Base-by-base conservation (phyloP, 1,140 invertebrate genomes). In the Eupeodes corollae region DNA sequence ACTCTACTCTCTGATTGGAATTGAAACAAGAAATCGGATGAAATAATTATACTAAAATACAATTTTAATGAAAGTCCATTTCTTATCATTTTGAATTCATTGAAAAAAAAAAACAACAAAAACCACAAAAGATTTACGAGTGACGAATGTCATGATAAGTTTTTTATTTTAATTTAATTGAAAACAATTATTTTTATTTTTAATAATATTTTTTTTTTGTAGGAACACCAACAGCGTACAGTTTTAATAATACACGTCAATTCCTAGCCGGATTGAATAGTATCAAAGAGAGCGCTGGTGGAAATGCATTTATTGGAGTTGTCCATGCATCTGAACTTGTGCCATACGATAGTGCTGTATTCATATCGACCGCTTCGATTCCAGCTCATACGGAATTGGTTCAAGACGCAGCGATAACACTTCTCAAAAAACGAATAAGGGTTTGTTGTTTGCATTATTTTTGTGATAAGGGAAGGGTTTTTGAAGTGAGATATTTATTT, bases 271-370 rank as follows among this genome's bases (percentile, higher is more conserved):
- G 65, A 6, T 45, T 68, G 42, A 67, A 68, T 37, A 68, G 63
- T 51, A 64, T 67, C 26, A 64, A 60, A 49, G 59, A 62, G 34
- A 49, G 56, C 10, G 55, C 64, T 16, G 58, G 56, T 31, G 63
- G 63, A 19, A 53, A 63, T 52, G 57, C 61, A 1, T 69, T 69
- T 55, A 55, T 56, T 46, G 64, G 61, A 32, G 61, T 69, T n/a
- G 39, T 64, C 11, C 61, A 63, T 46, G 67, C 69, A 9, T 68
- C 72, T 0, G 72, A 75, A 43, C 55, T 77, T 30, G 72, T 78
- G 32, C 76, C 76, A 2, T 78, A 76, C 48, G 76, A 78, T 57
- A 77, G 75, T 54, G 76, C 76, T 0, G 65, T 77, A 1, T 77
- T 78, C 56, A 63, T 77, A 10, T 66, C 74, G 11, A 74, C 75